Evolutionary conservation across 1,140 invertebrate species (phyloP).

Genomic region (Neodiprion pinetum): DNA sequence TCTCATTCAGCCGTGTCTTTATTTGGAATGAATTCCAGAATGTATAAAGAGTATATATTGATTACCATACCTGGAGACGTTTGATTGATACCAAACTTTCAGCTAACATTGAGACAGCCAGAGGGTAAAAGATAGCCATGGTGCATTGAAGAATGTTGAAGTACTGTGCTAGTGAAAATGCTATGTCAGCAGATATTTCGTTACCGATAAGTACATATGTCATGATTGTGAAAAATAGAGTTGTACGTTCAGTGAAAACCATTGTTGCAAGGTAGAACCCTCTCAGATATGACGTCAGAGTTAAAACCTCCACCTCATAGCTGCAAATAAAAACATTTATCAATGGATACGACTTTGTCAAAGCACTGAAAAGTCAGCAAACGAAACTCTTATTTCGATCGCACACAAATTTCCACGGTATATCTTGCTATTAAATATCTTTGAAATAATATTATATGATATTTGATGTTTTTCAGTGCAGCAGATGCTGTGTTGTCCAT

Average conservation of each 20-base stretch:
- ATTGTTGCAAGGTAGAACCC: conserved; percentile 72
- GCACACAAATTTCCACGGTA: too few species aligned
- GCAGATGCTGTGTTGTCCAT: too few species aligned
- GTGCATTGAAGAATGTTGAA: conserved; percentile 76
- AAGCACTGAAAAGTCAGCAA: too few species aligned
- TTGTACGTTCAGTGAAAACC: conserved; percentile 74
- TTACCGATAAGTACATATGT: conserved; percentile 71
- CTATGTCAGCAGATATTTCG: conserved; percentile 69
- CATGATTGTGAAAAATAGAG: conserved; percentile 75
- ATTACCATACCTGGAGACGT: conserved; percentile 64
- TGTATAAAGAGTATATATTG: not conserved
- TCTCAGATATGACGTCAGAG: conserved; percentile 73
- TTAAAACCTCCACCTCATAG: conserved; percentile 72
- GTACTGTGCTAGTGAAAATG: conserved; percentile 78
- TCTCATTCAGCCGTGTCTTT: not conserved
- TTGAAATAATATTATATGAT: too few species aligned
- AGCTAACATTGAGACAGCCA: conserved; percentile 65
- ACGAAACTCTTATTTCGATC: too few species aligned
- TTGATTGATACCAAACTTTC: conserved; percentile 72
- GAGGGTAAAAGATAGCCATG: conserved; percentile 76
- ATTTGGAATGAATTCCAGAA: conserved; percentile 15
- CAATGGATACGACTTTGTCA: too few species aligned
- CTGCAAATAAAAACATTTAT: conserved; percentile 50
- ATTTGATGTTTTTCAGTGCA: too few species aligned
- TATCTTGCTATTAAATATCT: too few species aligned